Evolutionary conservation across 2,113 vertebrate genomes (phyloP), one percentile per base, ranked within the genome.

Genomic region (Thalassoma bifasciatum): DNA sequence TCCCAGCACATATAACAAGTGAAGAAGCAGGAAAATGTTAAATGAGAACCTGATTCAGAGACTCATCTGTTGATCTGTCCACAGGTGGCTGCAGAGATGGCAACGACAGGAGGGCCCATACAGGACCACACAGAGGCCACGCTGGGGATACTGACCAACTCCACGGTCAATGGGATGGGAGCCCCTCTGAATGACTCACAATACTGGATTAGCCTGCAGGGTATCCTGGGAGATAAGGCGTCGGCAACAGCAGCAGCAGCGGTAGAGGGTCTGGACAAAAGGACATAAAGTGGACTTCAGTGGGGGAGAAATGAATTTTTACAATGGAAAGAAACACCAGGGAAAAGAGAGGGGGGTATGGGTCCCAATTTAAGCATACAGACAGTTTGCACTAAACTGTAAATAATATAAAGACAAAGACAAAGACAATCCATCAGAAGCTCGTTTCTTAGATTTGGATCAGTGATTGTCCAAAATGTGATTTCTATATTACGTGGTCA

Each of bases 121-220:
- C 56, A 19, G 78, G 89, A 85, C 84, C 84, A 85, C 86, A 91
- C 87, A 81, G 50, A 53, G 79, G 73, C 72, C 75, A 17, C 5
- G 72, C 37, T 40, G 72, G 46, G 26, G 42, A 77, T 62, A 68
- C 61, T 75, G 80, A 70, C 56, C 90, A 92, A 92, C 85, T 90
- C 92, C 92, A 92, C 73, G 92, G 91, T 91, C 90, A 93, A 91
- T 75, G 78, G 82, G 83, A 91, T 75, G 78, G 82, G 83, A 89
- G 79, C 69, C 40, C 47, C 42, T 72, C 66, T 40, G 79, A 60
- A 68, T 16, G 37, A 61, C 34, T 36, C 70, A 30, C 78, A 42
- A 51, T 37, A 66, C 64, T 56, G 77, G 67, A 66, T 66, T 14
- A 53, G 64, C 26, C 38, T 60, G 37, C 0, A 68, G 54, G 58